Evolutionary conservation across 2,888 invertebrate genomes (phyloP), one percentile per base, ranked within the genome.

Genomic region (Neoascia interrupta): DNA sequence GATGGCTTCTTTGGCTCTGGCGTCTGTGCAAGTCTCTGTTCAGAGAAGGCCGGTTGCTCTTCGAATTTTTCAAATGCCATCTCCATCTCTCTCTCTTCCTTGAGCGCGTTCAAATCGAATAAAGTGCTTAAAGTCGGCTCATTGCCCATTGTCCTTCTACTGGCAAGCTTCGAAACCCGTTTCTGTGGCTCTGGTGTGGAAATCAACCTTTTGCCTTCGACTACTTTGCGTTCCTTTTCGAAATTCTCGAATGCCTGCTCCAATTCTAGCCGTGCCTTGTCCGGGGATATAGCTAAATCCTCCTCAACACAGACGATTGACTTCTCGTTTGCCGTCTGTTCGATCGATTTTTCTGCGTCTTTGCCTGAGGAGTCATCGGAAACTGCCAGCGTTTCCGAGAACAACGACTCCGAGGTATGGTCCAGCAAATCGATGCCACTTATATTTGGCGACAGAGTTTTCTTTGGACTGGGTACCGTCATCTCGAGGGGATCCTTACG

Each of bases 361-460:
- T 61, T 60, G 0, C 11, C 19, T 15, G 63, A 73, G 5, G 81
- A 72, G 11, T 81, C 73, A 13, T 81, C 83, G 3, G 84, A 84
- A 1, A 85, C 82, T 49, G 82, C 60, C 8, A 86, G 66, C 5
- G 82, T 81, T 43, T 87, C 86, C 2, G 83, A 85, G 34, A 85
- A 84, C 31, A 83, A 64, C 0, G 86, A 86, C 26, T 86, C 87
- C 0, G 83, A 75, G 1, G 86, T 85, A 69, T 85, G 83, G 80
- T 87, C 87, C 1, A 87, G 74, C 23, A 85, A 51, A 63, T 85
- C 82, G 28, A 87, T 85, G 5, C 87, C 87, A 60, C 87, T 87
- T 51, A 87, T 83, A 43, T 87, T 86, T 0, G 83, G 72, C 10
- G 73, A 73, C 1, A 47, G 39, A 1, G 82, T 54, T 5, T 63